A percentile compares a stretch with the other conserved stretches of the same genome.
Evolutionary conservation across 2,888 invertebrate species (phyloP).

Genomic region (Noctua fimbriata): DNA sequence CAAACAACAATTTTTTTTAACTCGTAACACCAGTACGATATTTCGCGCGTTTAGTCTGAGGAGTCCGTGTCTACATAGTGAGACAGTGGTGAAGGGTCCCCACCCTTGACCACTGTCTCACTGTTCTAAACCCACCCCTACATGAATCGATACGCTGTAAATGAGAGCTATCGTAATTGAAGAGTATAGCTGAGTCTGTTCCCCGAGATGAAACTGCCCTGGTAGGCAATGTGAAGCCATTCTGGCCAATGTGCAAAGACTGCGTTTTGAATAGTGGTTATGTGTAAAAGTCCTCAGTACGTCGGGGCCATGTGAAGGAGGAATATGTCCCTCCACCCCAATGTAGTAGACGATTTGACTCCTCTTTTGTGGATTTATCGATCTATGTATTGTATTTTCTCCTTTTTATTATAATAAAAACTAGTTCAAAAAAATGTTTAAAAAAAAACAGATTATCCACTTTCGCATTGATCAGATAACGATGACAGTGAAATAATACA

Average conservation of each 20-base stretch:
- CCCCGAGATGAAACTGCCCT: too few species aligned
- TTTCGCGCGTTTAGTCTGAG: neutral
- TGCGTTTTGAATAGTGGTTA: neutral
- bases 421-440: too few species aligned
- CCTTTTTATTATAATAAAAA: too few species aligned
- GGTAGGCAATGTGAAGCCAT: too few species aligned
- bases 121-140: conserved; percentile 32
- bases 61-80: conserved; percentile 57
- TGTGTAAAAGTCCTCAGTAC: conserved; percentile 3
- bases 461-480: too few species aligned
- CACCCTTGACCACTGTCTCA: too few species aligned
- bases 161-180: too few species aligned
- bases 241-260: conserved; percentile 10
- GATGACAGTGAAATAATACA: too few species aligned
- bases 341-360: conserved; percentile 54
- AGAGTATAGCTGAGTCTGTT: too few species aligned
- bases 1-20: neutral
- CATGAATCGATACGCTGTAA: neutral
- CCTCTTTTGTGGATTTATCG: too few species aligned
- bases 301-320: conserved; percentile 22
- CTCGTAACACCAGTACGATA: neutral
- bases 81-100: conserved; percentile 32
- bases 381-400: too few species aligned
- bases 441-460: too few species aligned
- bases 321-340: conserved; percentile 17